These are phyloP conservation scores for Galeruca laticollis DNA, from an alignment of 2,888 invertebrate genomes.

Conservation along the genomic window DNA sequence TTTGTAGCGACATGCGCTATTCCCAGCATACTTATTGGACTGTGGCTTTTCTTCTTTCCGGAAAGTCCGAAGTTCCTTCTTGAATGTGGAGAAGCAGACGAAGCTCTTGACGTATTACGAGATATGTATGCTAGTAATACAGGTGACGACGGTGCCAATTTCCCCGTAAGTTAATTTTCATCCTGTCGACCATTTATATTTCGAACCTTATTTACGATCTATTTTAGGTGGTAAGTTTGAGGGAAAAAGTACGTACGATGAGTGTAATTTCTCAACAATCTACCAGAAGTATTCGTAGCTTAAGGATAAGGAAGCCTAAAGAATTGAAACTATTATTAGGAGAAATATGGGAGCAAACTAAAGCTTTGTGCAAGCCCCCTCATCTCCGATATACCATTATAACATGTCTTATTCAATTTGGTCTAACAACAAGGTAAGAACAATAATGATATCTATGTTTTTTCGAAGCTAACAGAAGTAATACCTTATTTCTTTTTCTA, in stretches of 20 bases:
- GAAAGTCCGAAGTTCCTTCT: slow-evolving; percentile 87
- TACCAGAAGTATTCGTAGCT: slow-evolving; percentile 75
- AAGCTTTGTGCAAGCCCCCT: slow-evolving; percentile 79
- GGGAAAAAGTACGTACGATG: slow-evolving; percentile 75
- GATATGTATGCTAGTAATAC: slow-evolving; percentile 80
- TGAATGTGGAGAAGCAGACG: slow-evolving; percentile 83
- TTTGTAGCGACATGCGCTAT: slow-evolving; percentile 82
- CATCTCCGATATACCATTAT: slow-evolving; percentile 81
- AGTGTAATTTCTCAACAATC: slow-evolving; percentile 75
- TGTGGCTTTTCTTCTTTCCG: slow-evolving; percentile 82
- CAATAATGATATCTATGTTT: background rate
- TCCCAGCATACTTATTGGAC: slow-evolving; percentile 76
- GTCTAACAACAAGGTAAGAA: slow-evolving; percentile 78
- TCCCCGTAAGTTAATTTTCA: slow-evolving; percentile 72
- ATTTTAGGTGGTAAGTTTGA: slow-evolving; percentile 76
- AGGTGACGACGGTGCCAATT: slow-evolving; percentile 76
- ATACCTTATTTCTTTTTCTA: slow-evolving; percentile 65
- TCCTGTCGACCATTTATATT: background rate
- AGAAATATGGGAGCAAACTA: slow-evolving; percentile 82
- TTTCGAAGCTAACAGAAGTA: no score
- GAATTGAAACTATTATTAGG: slow-evolving; percentile 76
- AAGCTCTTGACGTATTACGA: slow-evolving; percentile 77
- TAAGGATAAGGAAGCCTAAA: slow-evolving; percentile 79
- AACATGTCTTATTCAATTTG: slow-evolving; percentile 86
- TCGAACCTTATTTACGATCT: background rate